Evolutionary conservation across 2,113 vertebrate species (phyloP).

Genomic region (Ceuthmochares aereus): DNA sequence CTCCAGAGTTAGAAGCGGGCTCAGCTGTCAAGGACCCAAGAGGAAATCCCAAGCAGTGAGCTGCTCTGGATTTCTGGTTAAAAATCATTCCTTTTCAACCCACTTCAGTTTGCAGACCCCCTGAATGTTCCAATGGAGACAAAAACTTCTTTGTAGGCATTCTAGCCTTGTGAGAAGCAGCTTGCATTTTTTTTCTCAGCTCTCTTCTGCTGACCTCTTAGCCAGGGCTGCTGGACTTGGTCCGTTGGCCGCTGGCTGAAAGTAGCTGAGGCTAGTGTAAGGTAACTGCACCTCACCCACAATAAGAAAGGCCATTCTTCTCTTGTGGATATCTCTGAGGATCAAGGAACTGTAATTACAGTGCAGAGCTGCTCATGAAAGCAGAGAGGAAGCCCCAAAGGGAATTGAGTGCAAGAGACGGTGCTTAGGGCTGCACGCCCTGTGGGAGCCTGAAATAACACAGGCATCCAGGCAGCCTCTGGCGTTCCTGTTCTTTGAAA

Average conservation of each 20-base stretch:
- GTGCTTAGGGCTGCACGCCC: background rate
- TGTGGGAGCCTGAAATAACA: background rate
- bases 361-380: background rate
- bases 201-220: background rate
- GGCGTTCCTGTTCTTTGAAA: background rate
- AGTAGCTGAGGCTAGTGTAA: background rate
- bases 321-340: background rate
- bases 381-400: background rate
- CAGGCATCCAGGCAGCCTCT: background rate
- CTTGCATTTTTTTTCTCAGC: background rate
- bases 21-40: background rate
- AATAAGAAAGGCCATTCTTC: constrained; percentile 20
- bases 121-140: background rate
- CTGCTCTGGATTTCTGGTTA: background rate
- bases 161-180: background rate
- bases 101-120: background rate
- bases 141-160: constrained; percentile 12
- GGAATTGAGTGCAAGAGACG: background rate
- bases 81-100: background rate
- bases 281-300: background rate
- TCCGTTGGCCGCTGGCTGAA: background rate
- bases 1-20: background rate
- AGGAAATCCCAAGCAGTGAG: background rate
- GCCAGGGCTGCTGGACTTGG: background rate
- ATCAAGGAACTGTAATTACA: constrained; percentile 28